These are phyloP conservation scores for Butorides virescens DNA, from an alignment of 2,113 vertebrate genomes.

Conservation along the genomic window DNA sequence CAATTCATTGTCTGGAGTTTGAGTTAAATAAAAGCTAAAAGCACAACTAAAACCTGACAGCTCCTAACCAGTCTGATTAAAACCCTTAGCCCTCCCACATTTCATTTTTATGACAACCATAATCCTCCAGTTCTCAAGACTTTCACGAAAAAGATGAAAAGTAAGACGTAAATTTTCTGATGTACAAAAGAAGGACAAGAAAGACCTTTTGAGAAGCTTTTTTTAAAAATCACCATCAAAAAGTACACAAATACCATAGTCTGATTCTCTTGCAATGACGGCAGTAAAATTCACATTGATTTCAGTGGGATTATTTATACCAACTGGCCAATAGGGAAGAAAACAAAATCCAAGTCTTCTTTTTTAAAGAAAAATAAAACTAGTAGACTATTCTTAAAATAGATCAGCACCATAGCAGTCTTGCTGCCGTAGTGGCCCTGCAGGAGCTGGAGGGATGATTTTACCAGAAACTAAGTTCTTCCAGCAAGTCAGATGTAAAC, in stretches of 20 bases:
- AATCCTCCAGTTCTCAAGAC: slow-evolving; percentile 26
- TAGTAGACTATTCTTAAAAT: background rate
- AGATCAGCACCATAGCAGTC: background rate
- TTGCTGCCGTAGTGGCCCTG: background rate
- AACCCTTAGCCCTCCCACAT: slow-evolving; percentile 3
- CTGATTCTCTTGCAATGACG: background rate
- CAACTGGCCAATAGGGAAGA: background rate
- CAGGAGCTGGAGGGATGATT: background rate
- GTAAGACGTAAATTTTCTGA: background rate
- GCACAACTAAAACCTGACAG: slow-evolving; percentile 19
- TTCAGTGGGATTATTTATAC: background rate
- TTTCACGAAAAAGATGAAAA: background rate
- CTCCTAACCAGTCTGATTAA: slow-evolving; percentile 23
- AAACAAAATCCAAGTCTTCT: background rate
- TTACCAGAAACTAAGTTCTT: background rate
- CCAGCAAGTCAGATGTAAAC: background rate
- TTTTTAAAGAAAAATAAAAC: background rate
- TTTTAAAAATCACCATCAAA: background rate
- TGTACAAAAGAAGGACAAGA: slow-evolving; percentile 9
- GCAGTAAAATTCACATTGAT: background rate
- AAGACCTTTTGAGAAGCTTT: slow-evolving; percentile 24
- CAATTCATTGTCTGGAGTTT: background rate
- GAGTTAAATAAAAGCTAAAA: slow-evolving; percentile 52
- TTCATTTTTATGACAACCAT: slow-evolving; percentile 48
- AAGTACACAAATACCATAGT: background rate